A percentile compares a stretch with the other conserved stretches of the same genome.
Conservation (phyloP, 2,113 vertebrate genomes). For the Trachemys scripta region DNA sequence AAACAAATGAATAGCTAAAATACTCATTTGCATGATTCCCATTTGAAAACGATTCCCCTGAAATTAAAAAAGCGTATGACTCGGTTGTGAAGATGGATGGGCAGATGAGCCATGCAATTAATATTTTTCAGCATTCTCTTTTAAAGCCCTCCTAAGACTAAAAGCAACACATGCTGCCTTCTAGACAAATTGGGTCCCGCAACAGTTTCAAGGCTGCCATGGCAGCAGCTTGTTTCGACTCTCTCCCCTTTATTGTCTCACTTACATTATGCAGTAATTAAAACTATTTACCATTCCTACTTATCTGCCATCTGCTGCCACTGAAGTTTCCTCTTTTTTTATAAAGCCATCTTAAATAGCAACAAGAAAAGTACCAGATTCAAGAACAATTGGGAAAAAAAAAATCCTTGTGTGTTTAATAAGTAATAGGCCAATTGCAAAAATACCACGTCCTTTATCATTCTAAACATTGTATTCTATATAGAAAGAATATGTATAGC, state of each 20-base stretch:
- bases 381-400: not conserved
- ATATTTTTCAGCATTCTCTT: conserved; percentile 86
- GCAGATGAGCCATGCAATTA: conserved; percentile 88
- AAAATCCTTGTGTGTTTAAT: conserved; percentile 46
- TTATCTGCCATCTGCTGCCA: conserved; percentile 87
- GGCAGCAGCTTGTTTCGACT: conserved; percentile 81
- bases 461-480: too few species aligned
- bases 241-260: conserved; percentile 86
- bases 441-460: too few species aligned
- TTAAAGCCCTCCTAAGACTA: conserved; percentile 87
- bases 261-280: conserved; percentile 91
- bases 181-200: conserved; percentile 85
- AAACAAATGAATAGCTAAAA: conserved; percentile 95
- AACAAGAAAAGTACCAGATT: conserved; percentile 47
- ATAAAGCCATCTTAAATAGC: conserved; percentile 73
- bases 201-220: conserved; percentile 78
- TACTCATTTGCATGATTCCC: conserved; percentile 92
- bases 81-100: conserved; percentile 88
- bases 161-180: conserved; percentile 81
- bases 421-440: conserved; percentile 36
- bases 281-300: conserved; percentile 91
- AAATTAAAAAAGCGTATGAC: conserved; percentile 86
- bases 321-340: conserved; percentile 77
- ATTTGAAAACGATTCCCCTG: conserved; percentile 88
- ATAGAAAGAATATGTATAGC: not conserved